phyloP scores from a whole-genome alignment of 2,113 vertebrate genomes.

The Sardina pilchardus region DNA sequence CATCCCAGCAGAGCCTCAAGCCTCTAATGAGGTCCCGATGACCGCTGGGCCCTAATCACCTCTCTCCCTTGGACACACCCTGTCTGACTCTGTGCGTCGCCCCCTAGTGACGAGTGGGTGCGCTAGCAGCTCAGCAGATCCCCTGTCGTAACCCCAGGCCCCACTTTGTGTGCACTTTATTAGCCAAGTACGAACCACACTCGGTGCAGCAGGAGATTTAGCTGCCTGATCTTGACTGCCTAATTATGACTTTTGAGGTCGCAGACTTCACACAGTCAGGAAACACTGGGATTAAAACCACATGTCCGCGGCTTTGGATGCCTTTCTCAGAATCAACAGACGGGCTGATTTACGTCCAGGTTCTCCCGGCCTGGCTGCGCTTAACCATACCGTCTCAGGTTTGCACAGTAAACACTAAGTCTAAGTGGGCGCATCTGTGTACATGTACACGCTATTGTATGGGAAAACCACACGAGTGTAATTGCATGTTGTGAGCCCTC shows the following conservation, averaged over 20 bases:
- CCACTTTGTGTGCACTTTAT: constrained; percentile 25
- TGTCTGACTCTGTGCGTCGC: background rate
- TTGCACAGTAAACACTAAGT: background rate
- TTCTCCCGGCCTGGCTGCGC: background rate
- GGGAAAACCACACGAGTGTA: constrained; percentile 18
- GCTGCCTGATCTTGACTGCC: constrained; percentile 30
- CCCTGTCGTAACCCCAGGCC: background rate
- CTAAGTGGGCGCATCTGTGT: background rate
- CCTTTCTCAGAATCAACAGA: background rate
- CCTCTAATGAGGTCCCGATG: constrained; percentile 46
- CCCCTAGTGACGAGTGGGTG: constrained; percentile 40
- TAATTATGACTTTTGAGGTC: constrained; percentile 33
- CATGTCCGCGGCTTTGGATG: constrained; percentile 28
- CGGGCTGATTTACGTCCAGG: background rate
- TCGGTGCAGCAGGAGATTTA: constrained; percentile 33
- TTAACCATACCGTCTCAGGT: background rate
- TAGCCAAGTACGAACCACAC: constrained; percentile 21
- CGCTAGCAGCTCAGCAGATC: background rate
- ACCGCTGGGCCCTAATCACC: background rate
- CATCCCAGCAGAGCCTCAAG: constrained; percentile 29
- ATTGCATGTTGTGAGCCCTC: constrained; percentile 19
- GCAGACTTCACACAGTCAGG: constrained; percentile 27
- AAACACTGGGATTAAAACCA: constrained; percentile 11
- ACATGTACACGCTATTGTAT: background rate
- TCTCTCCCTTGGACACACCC: background rate